phyloP scores from a whole-genome alignment of 2,888 invertebrate species.

The Eilema caniola region DNA sequence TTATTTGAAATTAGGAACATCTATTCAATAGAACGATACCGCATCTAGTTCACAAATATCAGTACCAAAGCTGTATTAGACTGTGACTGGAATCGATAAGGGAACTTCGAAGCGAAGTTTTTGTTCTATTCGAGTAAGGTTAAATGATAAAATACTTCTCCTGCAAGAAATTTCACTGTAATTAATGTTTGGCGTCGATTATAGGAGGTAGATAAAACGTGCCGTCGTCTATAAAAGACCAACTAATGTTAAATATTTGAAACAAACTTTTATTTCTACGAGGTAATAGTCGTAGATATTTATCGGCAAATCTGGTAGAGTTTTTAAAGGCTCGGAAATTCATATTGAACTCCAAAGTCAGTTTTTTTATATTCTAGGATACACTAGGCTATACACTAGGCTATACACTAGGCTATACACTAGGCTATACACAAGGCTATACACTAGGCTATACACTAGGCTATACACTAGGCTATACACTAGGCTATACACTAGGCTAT shows the following conservation, averaged over 20 bases:
- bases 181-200: conserved; percentile 53
- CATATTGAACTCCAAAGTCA: too few relatives aligned
- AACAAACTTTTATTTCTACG: not conserved
- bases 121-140: conserved; percentile 72
- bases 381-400: too few relatives aligned
- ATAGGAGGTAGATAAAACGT: conserved; percentile 45
- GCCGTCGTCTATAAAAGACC: conserved; percentile 3
- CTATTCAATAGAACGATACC: not conserved
- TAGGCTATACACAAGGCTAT: too few relatives aligned
- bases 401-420: too few relatives aligned
- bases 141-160: conserved; percentile 74
- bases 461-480: too few relatives aligned
- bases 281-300: not conserved
- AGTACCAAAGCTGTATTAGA: conserved; percentile 35
- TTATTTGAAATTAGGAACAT: not conserved
- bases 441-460: too few relatives aligned
- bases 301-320: too few relatives aligned
- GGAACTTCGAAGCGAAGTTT: conserved; percentile 69
- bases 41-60: conserved; percentile 21
- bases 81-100: conserved; percentile 77
- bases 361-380: too few relatives aligned
- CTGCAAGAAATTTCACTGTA: conserved; percentile 52
- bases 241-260: not conserved
- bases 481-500: too few relatives aligned
- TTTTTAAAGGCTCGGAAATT: too few relatives aligned